Base-by-base conservation (phyloP, 2,888 invertebrate species). In the Gryllus longicercus region DNA sequence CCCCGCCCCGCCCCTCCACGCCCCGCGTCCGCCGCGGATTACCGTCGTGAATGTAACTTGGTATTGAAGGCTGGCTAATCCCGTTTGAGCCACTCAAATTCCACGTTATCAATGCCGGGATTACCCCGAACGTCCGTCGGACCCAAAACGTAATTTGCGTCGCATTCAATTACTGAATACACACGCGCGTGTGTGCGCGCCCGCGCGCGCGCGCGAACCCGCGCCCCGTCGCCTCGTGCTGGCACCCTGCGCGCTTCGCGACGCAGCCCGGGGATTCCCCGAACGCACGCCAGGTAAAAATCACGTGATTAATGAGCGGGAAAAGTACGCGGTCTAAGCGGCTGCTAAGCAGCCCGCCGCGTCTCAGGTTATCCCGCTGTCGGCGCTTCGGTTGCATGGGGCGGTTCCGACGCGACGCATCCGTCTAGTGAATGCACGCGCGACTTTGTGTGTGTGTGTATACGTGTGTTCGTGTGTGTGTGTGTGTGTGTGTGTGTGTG, bases 71-170 rank as follows among this genome's bases (percentile, higher is more conserved):
- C 63, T 63, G 63, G 16, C 63, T 63, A 63, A 63, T 63, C 63
- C 63, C 63, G 63, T 63, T 12, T 63, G 63, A 63, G n/a, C 63
- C 63, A 63, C 63, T 63, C 63, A 63, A 63, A 63, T 63, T 63
- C 63, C 63, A 63, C 63, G 63, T 63, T 63, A 63, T 63, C 63
- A 63, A 63, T 63, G 63, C 63, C 16, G 63, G 63, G 63, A 63
- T 63, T 63, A 63, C 63, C 63, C 63, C 11, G 14, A 63, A 16
- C 63, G 63, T 63, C 63, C 16, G 63, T 63, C n/a, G 63, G 63
- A 63, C 63, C 63, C 63, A 63, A 63, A 63, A 63, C 63, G 63
- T 63, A 63, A 63, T 63, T 63, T 63, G 63, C 63, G 63, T 63
- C 63, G 63, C 63, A 18, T 63, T 63, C 63, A 63, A 63, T 63